Percentiles rank a stretch among this genome's conserved stretches.
phyloP scores from a whole-genome alignment of 92 coral and sea anemone species.

The Anthopleura xanthogrammica region DNA sequence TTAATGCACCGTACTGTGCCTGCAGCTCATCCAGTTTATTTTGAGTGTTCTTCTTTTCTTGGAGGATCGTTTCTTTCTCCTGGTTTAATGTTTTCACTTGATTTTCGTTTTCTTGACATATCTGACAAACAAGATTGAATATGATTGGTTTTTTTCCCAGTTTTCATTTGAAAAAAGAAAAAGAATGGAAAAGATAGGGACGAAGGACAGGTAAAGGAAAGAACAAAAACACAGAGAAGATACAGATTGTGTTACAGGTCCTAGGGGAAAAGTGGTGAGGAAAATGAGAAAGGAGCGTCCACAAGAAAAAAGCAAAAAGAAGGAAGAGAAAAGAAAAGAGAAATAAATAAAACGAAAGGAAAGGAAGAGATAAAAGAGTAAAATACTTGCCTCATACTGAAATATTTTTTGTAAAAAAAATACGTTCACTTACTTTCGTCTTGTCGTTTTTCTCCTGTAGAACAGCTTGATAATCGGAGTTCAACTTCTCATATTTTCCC shows the following conservation, averaged over 20 bases:
- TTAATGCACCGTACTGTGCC: slow-evolving; percentile 32
- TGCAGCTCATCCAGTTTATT: slow-evolving; percentile 51
- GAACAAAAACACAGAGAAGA: neutral
- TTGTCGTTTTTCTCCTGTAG: slow-evolving; percentile 31
- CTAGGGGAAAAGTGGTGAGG: neutral
- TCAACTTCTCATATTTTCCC: slow-evolving; percentile 47
- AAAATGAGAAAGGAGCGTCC: neutral
- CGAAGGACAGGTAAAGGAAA: neutral
- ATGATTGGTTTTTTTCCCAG: neutral
- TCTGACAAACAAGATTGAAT: slow-evolving; percentile 9
- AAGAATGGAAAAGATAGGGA: neutral
- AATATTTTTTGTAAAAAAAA: neutral
- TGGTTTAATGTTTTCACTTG: slow-evolving; percentile 42
- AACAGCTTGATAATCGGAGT: slow-evolving; percentile 54
- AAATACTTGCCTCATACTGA: neutral
- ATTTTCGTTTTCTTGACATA: slow-evolving; percentile 43
- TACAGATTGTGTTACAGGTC: too few species aligned
- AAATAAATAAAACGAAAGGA: neutral
- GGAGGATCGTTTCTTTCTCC: slow-evolving; percentile 37
- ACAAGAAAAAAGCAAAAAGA: neutral
- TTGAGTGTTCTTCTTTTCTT: slow-evolving; percentile 37
- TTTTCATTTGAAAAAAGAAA: neutral
- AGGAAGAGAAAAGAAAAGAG: too few species aligned
- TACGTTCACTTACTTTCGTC: slow-evolving; percentile 37
- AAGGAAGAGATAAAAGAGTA: too few species aligned